phyloP scores from a whole-genome alignment of 2,888 invertebrate genomes.

The Anthoptus insignis region DNA sequence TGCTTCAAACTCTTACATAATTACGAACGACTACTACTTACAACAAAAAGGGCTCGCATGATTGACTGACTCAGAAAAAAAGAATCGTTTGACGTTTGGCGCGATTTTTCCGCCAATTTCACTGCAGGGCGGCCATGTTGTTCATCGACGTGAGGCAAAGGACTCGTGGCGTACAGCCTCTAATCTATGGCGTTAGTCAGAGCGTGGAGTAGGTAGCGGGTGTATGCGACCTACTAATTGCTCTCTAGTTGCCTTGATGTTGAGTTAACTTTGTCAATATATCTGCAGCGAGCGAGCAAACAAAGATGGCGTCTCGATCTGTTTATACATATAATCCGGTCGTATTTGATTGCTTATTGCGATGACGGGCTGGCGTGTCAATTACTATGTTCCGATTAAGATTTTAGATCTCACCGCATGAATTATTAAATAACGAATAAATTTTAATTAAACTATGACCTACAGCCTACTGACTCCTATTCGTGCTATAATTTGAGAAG shows the following conservation, averaged over 20 bases:
- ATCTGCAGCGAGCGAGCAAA: conserved; percentile 21
- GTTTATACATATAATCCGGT: conserved; percentile 1
- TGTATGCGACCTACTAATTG: conserved; percentile 28
- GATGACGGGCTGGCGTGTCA: not conserved
- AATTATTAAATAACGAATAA: not conserved
- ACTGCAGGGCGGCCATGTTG: conserved; percentile 26
- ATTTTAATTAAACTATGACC: not conserved
- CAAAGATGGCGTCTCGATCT: conserved; percentile 18
- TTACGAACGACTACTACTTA: not conserved
- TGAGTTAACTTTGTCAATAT: conserved; percentile 28
- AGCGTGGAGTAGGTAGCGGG: conserved; percentile 21
- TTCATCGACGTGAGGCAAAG: conserved; percentile 27
- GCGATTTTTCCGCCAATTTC: conserved; percentile 35
- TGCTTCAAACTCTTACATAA: too few relatives aligned
- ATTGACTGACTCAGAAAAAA: not conserved
- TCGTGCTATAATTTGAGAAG: too few relatives aligned
- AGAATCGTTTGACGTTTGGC: conserved; percentile 30
- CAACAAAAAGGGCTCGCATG: conserved; percentile 7
- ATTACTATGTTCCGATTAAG: conserved; percentile 6
- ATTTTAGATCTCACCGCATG: not conserved
- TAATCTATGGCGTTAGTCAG: conserved; percentile 40
- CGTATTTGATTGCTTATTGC: conserved; percentile 16
- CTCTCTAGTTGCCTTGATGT: conserved; percentile 31
- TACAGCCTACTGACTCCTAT: too few relatives aligned
- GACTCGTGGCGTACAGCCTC: conserved; percentile 42